Base-by-base conservation (phyloP, 2,888 invertebrate species). In the Dusona sp. region DNA sequence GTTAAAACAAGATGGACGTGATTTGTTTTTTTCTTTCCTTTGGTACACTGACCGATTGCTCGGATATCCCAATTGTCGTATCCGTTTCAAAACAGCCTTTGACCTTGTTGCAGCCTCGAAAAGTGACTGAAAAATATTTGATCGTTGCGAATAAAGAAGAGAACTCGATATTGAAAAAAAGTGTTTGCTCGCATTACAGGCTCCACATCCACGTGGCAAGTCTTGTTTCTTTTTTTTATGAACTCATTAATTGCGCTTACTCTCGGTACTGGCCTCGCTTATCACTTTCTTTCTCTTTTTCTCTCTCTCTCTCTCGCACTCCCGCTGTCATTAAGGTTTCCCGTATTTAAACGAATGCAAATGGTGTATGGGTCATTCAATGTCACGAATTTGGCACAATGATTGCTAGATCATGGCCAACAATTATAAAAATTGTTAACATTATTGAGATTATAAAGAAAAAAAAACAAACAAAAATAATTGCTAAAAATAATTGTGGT, bases 41-140 rank as follows among this genome's bases (percentile, higher is more conserved):
- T 57, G 77, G 77, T 72, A 78, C 77, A 64, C 61, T 83, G 83
- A 83, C 83, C 83, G 83, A 78, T 83, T 83, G 64, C n/a, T 36
- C 38, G 42, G 38, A 45, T 64, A 51, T 78, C 51, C 29, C 64
- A 83, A 72, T 78, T 38, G 45, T 51, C 54, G 61, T 77, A 70
- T 77, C 77, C 81, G 70, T 72, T 83, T 38, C 51, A 65, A 68
- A 51, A 48, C 48, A 29, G 38, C 77, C 77, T 77, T 61, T 77
- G 70, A 83, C 83, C 83, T 61, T 70, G 48, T 68, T 25, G 74
- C 67, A 33, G 42, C 45, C n/a, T 61, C n/a, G n/a, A 67, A 54
- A 61, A 57, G 51, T 13, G 64, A 68, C 48, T 11, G 38, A n/a
- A 36, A 65, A 57, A 72, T n/a, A 72, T 68, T 74, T 22, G 51